phyloP scores from a whole-genome alignment of 64 coral and sea anemone genomes.

The Platygyra sinensis region DNA sequence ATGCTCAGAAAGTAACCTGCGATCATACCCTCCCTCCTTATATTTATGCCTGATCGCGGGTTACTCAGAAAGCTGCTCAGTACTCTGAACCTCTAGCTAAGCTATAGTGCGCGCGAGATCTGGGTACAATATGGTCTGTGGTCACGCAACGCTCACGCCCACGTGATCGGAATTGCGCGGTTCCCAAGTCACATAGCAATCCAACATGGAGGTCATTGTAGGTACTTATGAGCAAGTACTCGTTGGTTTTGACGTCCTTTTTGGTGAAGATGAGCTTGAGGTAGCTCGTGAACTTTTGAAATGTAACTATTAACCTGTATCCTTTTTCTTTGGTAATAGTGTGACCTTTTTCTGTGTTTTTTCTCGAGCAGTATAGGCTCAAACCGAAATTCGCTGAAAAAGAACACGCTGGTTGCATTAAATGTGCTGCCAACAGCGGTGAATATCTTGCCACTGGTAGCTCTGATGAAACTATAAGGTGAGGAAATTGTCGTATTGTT shows the following conservation, averaged over 20 bases:
- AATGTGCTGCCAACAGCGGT: conserved; percentile 39
- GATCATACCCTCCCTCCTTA: too few species aligned
- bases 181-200: background rate
- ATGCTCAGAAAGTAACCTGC: too few species aligned
- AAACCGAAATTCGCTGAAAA: conserved; percentile 71
- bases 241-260: conserved; percentile 55
- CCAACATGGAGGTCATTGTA: conserved; percentile 74
- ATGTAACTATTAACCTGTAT: background rate
- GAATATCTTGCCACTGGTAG: conserved; percentile 58
- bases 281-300: background rate
- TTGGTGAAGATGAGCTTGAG: conserved; percentile 35
- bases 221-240: conserved; percentile 77
- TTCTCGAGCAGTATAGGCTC: conserved; percentile 54
- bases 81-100: too few species aligned
- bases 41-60: too few species aligned
- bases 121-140: too few species aligned
- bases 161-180: background rate
- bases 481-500: background rate
- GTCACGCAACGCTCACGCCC: background rate
- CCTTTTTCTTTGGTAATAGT: background rate
- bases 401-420: conserved; percentile 74
- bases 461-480: conserved; percentile 83
- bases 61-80: too few species aligned
- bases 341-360: background rate
- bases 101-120: too few species aligned